A percentile compares a stretch with the other conserved stretches of the same genome.
These are phyloP conservation scores for Tiliacea citrago DNA, from an alignment of 2,888 invertebrate species.

Conservation along the genomic window DNA sequence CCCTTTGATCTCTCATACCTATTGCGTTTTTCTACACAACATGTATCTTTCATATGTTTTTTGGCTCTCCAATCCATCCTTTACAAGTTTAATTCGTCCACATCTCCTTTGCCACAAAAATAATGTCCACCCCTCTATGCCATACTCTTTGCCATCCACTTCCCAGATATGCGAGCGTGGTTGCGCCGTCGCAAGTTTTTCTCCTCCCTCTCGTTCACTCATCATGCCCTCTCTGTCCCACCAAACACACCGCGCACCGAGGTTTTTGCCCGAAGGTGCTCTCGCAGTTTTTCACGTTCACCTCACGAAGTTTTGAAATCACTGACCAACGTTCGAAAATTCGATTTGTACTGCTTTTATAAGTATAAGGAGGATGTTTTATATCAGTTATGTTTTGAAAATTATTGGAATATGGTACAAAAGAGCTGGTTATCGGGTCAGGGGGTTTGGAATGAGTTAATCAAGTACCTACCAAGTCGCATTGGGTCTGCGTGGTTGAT, in stretches of 20 bases:
- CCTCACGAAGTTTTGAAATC: conserved; percentile 68
- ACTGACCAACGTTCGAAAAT: conserved; percentile 62
- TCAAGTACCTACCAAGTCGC: neutral
- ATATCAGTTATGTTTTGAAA: conserved; percentile 25
- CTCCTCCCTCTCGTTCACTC: conserved; percentile 71
- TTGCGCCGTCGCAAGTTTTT: conserved; percentile 82
- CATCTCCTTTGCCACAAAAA: neutral
- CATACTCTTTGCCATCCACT: conserved; percentile 75
- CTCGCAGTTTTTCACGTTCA: conserved; percentile 74
- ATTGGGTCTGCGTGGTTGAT: neutral
- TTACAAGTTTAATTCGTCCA: neutral
- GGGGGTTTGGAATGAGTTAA: conserved; percentile 6
- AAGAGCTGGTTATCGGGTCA: conserved; percentile 4
- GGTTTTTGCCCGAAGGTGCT: conserved; percentile 77
- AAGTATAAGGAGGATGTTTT: conserved; percentile 12
- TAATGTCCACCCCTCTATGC: conserved; percentile 37
- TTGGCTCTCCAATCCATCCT: neutral
- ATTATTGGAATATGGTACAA: neutral
- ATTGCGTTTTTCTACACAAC: too few relatives aligned
- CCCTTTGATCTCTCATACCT: too few relatives aligned
- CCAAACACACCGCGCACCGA: conserved; percentile 81
- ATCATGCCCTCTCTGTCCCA: conserved; percentile 72
- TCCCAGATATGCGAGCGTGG: conserved; percentile 82
- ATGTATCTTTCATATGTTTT: neutral
- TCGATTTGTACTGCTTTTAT: conserved; percentile 55